These are phyloP conservation scores for Drosophila helvetica DNA, from an alignment of 2,888 invertebrate genomes.

Conservation along the genomic window DNA sequence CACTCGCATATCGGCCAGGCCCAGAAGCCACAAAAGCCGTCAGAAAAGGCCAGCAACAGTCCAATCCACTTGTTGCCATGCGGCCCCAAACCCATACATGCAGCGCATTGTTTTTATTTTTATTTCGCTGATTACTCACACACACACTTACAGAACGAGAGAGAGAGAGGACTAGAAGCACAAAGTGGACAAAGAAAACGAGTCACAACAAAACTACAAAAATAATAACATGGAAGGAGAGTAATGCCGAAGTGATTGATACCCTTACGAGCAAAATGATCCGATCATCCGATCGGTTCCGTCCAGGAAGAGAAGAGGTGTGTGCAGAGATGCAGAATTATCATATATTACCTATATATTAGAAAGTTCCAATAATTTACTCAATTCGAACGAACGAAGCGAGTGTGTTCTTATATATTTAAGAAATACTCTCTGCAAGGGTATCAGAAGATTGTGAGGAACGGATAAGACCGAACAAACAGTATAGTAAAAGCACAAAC, in stretches of 20 bases:
- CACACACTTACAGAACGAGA: slow-evolving; percentile 16
- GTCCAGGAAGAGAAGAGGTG: too few species aligned
- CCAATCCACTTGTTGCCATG: slow-evolving; percentile 59
- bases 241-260: background rate
- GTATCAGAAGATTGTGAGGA: background rate
- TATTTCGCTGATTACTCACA: slow-evolving; percentile 36
- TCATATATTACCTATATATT: too few species aligned
- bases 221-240: slow-evolving; percentile 37
- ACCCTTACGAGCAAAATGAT: background rate
- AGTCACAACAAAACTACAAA: slow-evolving; percentile 75
- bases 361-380: too few species aligned
- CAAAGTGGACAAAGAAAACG: slow-evolving; percentile 44
- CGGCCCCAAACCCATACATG: slow-evolving; percentile 59
- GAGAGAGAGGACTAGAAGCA: slow-evolving; percentile 44
- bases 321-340: too few species aligned
- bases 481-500: slow-evolving; percentile 29
- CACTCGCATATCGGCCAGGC: slow-evolving; percentile 50
- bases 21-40: slow-evolving; percentile 57
- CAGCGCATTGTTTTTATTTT: slow-evolving; percentile 62
- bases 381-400: too few species aligned
- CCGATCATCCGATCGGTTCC: too few species aligned
- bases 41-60: slow-evolving; percentile 47
- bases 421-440: background rate
- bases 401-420: too few species aligned
- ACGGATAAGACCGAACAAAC: slow-evolving; percentile 22